Percentiles rank a stretch among this genome's conserved stretches.
Conservation (phyloP, 2,888 invertebrate genomes). For the Andrena flavipes region DNA sequence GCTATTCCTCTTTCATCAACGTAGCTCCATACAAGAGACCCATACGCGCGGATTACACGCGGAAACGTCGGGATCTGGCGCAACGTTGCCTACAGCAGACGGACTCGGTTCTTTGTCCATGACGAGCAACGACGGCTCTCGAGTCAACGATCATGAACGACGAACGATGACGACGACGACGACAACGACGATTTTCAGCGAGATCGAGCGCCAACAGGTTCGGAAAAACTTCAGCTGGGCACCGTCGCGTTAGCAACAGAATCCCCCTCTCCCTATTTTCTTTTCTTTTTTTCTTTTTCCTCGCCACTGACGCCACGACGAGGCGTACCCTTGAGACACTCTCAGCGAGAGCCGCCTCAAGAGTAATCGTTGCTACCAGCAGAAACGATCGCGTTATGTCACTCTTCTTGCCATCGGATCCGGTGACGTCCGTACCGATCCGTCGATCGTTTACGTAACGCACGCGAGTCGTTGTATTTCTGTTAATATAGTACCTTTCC, state of each 20-base stretch:
- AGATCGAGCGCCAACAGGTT: slow-evolving; percentile 61
- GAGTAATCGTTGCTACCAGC: slow-evolving; percentile 31
- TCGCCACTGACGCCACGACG: neutral
- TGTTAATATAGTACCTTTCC: slow-evolving; percentile 58
- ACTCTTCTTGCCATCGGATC: slow-evolving; percentile 29
- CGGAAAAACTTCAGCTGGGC: slow-evolving; percentile 28
- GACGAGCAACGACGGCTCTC: neutral
- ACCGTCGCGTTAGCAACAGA: slow-evolving; percentile 54
- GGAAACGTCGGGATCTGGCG: neutral
- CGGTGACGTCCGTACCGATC: slow-evolving; percentile 41
- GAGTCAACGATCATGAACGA: neutral
- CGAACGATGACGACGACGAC: slow-evolving; percentile 35
- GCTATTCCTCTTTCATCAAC: slow-evolving; percentile 4
- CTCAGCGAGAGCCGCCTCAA: slow-evolving; percentile 20
- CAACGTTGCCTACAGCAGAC: neutral
- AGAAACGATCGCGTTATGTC: slow-evolving; percentile 53
- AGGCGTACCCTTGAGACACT: slow-evolving; percentile 4
- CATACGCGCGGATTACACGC: slow-evolving; percentile 13
- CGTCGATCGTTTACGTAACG: slow-evolving; percentile 53
- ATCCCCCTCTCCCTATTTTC: neutral
- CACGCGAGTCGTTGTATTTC: slow-evolving; percentile 40
- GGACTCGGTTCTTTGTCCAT: slow-evolving; percentile 9
- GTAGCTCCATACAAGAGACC: neutral
- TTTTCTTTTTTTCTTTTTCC: no score
- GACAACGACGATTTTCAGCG: slow-evolving; percentile 56